Conservation (phyloP, 2,113 vertebrate species). For the Semicossyphus pulcher region DNA sequence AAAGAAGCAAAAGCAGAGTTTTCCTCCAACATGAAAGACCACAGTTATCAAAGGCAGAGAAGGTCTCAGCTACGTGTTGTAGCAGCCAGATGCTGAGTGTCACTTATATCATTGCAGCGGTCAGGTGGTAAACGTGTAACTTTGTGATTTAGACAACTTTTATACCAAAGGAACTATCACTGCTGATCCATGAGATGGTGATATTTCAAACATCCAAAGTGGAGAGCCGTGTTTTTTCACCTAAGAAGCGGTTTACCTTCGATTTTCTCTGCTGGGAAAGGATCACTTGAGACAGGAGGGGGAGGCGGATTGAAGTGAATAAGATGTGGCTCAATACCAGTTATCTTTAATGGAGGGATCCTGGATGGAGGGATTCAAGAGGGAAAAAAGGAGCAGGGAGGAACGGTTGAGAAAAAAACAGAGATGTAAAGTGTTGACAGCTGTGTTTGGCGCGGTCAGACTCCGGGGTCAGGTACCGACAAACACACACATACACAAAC, state of each 20-base stretch:
- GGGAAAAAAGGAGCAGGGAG: background rate
- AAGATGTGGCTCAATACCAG: slow-evolving; percentile 75
- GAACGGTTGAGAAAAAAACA: background rate
- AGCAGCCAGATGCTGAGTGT: slow-evolving; percentile 2
- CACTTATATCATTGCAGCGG: background rate
- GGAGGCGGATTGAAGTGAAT: slow-evolving; percentile 56
- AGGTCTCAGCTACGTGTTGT: slow-evolving; percentile 12
- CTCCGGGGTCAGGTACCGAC: slow-evolving; percentile 73
- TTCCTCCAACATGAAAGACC: slow-evolving; percentile 23
- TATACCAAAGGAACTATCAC: slow-evolving; percentile 14
- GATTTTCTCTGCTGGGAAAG: slow-evolving; percentile 76
- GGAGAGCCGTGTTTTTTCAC: slow-evolving; percentile 50
- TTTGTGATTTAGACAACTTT: slow-evolving; percentile 9
- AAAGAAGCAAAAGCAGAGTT: slow-evolving; percentile 9
- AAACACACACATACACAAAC: slow-evolving; percentile 55
- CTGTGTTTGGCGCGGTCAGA: slow-evolving; percentile 70
- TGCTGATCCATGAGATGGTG: background rate
- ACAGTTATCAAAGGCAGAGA: slow-evolving; percentile 31
- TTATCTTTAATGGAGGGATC: slow-evolving; percentile 74
- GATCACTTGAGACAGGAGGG: slow-evolving; percentile 63
- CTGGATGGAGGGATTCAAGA: slow-evolving; percentile 40
- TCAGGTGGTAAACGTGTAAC: slow-evolving; percentile 31
- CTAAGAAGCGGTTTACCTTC: slow-evolving; percentile 74
- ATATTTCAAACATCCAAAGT: slow-evolving; percentile 57
- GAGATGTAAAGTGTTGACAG: slow-evolving; percentile 69